Conservation (phyloP, 2,797 vertebrate genomes). For the Agapornis canus region DNA sequence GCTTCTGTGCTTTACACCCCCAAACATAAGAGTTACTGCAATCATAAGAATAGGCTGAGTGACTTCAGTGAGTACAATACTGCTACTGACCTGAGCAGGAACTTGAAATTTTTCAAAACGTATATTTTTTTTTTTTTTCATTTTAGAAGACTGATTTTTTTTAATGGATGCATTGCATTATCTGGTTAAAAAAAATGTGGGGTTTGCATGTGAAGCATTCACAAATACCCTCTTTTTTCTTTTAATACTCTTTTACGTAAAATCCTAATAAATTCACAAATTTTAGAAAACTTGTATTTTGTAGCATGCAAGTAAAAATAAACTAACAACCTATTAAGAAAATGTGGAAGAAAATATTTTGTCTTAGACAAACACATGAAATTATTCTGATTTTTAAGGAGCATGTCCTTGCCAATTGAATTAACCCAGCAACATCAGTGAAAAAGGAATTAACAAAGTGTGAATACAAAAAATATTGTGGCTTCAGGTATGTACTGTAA, state of each 20-base stretch:
- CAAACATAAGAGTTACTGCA: neutral
- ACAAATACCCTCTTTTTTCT: neutral
- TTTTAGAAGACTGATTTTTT: neutral
- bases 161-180: neutral
- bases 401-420: neutral
- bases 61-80: neutral
- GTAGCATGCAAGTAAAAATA: neutral
- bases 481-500: neutral
- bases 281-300: neutral
- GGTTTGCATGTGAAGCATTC: neutral
- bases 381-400: neutral
- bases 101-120: neutral
- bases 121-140: accelerated
- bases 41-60: neutral
- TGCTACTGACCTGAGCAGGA: neutral
- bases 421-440: neutral
- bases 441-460: neutral
- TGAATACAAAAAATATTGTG: accelerated
- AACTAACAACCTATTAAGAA: neutral
- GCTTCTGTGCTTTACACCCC: neutral
- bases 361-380: neutral
- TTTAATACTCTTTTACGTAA: neutral
- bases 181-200: neutral
- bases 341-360: neutral
- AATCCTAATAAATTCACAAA: neutral